A percentile compares a stretch with the other conserved stretches of the same genome.
Evolutionary conservation across 2,113 vertebrate genomes (phyloP).

Genomic region (Struthidea cinerea): DNA sequence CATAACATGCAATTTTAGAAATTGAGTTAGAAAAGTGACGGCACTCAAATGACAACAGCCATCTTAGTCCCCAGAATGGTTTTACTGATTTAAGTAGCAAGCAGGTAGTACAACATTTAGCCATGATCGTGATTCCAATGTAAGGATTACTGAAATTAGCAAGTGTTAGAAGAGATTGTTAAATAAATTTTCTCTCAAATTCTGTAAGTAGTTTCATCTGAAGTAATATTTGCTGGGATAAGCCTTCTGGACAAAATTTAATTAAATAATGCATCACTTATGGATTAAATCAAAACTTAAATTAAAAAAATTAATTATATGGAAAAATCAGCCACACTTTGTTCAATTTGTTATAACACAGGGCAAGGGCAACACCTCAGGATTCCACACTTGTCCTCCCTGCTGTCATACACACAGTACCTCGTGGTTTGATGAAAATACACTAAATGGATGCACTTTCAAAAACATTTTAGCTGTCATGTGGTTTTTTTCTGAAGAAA

Average conservation of each 20-base stretch:
- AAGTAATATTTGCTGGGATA: not conserved
- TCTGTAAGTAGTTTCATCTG: not conserved
- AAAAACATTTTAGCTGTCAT: not conserved
- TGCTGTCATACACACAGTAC: not conserved
- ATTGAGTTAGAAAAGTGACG: not conserved
- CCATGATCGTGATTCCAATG: not conserved
- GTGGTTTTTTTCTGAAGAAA: not conserved
- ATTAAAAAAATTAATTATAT: not conserved
- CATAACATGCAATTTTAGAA: not conserved
- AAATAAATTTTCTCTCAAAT: not conserved
- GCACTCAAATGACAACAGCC: not conserved
- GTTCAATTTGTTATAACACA: not conserved
- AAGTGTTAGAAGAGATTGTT: not conserved
- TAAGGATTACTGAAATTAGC: not conserved
- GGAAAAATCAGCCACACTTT: not conserved
- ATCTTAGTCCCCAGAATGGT: not conserved
- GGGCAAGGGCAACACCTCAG: not conserved
- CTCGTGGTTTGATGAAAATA: not conserved
- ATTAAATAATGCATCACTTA: not conserved
- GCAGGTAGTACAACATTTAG: not conserved
- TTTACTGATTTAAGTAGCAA: not conserved
- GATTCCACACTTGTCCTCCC: not conserved
- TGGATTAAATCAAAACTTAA: not conserved
- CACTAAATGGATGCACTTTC: not conserved
- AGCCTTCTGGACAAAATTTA: not conserved